These are phyloP conservation scores for Coelogynopora nodosa DNA, from an alignment of 2,888 invertebrate genomes.

Conservation along the genomic window DNA sequence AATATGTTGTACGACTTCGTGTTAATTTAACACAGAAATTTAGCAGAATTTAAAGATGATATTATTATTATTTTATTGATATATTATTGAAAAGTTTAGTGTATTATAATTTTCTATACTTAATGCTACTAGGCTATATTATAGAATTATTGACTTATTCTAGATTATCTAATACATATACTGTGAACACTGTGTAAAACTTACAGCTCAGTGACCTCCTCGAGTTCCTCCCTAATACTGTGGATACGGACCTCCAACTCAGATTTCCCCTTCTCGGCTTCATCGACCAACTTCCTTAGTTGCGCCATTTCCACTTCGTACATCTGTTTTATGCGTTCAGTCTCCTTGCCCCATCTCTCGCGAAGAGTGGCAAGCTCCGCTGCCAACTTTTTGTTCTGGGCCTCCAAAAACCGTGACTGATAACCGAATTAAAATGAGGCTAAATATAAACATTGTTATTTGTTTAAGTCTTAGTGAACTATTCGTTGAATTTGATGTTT, in stretches of 20 bases:
- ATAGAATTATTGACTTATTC: too few relatives aligned
- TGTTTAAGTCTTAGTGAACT: neutral
- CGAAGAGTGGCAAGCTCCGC: conserved; percentile 58
- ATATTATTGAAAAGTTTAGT: too few relatives aligned
- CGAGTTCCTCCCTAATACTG: conserved; percentile 62
- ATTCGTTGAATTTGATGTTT: too few relatives aligned
- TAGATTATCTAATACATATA: too few relatives aligned
- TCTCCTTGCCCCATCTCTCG: conserved; percentile 59
- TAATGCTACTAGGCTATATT: too few relatives aligned
- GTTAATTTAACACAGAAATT: too few relatives aligned
- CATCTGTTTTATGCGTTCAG: conserved; percentile 60
- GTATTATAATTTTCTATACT: too few relatives aligned
- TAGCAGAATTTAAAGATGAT: too few relatives aligned
- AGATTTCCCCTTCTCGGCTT: conserved; percentile 63
- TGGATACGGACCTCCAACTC: conserved; percentile 63
- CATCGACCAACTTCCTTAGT: conserved; percentile 63
- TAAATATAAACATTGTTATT: neutral
- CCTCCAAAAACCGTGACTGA: conserved; percentile 60
- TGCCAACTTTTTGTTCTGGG: conserved; percentile 61
- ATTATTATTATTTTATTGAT: too few relatives aligned
- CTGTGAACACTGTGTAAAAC: too few relatives aligned
- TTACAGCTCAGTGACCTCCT: conserved; percentile 54
- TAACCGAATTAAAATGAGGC: neutral
- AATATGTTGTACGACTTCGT: too few relatives aligned
- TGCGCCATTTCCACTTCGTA: conserved; percentile 64